Percentiles rank a stretch among this genome's conserved stretches.
Conservation (phyloP, 2,113 vertebrate species). For the Donacobius atricapilla region DNA sequence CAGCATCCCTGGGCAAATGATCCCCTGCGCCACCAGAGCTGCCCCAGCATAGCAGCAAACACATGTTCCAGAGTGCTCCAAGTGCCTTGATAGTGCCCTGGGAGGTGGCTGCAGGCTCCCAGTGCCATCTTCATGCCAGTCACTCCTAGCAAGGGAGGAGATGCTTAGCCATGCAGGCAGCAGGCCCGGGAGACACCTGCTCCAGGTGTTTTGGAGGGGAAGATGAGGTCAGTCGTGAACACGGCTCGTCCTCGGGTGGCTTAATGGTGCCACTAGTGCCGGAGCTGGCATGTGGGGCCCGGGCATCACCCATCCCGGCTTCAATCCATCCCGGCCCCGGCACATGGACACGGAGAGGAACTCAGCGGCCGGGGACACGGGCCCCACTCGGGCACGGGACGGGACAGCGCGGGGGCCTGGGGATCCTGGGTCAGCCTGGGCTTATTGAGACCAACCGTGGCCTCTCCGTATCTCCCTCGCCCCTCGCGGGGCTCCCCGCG, state of each 20-base stretch:
- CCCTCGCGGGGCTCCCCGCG: neutral
- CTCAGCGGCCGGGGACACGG: neutral
- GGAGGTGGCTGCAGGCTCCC: neutral
- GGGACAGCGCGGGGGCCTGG: neutral
- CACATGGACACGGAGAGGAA: neutral
- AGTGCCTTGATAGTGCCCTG: neutral
- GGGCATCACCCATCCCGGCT: neutral
- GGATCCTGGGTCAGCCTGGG: too few species aligned
- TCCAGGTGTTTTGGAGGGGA: neutral
- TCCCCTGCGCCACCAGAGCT: neutral
- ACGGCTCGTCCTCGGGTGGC: accelerated
- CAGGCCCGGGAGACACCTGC: neutral
- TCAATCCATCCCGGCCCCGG: neutral
- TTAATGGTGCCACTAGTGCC: neutral
- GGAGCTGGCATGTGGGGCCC: neutral
- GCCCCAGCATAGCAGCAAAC: neutral
- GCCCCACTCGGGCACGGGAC: neutral
- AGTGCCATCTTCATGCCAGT: accelerated
- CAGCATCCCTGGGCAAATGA: neutral
- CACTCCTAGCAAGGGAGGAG: neutral
- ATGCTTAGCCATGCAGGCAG: neutral
- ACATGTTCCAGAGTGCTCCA: neutral
- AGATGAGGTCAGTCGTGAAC: neutral
- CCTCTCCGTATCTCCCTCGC: neutral
- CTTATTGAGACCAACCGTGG: accelerated